Conservation (phyloP, 35 echinoderm and acorn worm species). For the Heliocidaris tuberculata region DNA sequence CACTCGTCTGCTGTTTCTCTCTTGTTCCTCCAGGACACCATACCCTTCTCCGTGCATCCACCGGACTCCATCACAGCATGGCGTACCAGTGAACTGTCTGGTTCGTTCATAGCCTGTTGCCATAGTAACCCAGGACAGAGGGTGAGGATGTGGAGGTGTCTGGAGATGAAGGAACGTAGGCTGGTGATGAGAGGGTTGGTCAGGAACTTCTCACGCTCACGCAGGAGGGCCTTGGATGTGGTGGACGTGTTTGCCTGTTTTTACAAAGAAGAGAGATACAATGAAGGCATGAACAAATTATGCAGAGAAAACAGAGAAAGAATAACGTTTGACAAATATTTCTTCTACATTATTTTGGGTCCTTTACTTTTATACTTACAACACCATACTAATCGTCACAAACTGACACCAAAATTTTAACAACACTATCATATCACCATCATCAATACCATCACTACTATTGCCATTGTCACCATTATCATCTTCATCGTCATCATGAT, state of each 20-base stretch:
- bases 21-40: constrained; percentile 93
- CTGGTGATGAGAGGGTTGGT: constrained; percentile 52
- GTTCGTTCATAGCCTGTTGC: constrained; percentile 92
- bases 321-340: no score
- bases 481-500: not conserved
- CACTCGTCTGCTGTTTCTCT: constrained; percentile 66
- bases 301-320: no score
- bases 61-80: constrained; percentile 47
- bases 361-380: no score
- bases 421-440: no score
- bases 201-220: constrained; percentile 81
- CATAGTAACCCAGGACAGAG: constrained; percentile 69
- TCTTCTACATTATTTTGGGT: no score
- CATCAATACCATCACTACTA: no score
- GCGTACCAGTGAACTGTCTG: constrained; percentile 62
- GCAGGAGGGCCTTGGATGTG: constrained; percentile 40
- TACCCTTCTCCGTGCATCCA: constrained; percentile 20
- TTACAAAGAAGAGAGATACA: not conserved
- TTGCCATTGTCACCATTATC: not conserved
- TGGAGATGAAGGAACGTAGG: constrained; percentile 73
- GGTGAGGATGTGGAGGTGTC: constrained; percentile 78
- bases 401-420: no score
- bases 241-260: constrained; percentile 34
- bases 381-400: no score
- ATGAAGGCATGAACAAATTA: not conserved